These are phyloP conservation scores for Dynastes maya DNA, from an alignment of 2,888 invertebrate genomes.

Conservation along the genomic window DNA sequence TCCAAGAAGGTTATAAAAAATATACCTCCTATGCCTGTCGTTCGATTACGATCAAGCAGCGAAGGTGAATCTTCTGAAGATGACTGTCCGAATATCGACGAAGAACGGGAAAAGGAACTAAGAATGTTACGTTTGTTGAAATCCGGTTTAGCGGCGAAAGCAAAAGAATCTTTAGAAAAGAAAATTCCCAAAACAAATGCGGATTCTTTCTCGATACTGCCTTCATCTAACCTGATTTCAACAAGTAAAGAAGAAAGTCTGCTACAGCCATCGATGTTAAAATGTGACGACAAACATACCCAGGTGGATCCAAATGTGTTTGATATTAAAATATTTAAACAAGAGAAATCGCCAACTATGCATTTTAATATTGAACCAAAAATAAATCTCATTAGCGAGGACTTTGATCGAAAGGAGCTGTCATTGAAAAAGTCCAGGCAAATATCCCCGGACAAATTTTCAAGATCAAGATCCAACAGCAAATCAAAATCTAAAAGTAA, in stretches of 20 bases:
- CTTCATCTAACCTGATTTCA: neutral
- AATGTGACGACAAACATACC: constrained; percentile 51
- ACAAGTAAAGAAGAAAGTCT: neutral
- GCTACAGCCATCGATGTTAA: neutral
- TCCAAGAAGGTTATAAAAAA: constrained; percentile 36
- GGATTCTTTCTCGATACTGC: neutral
- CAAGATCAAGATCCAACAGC: constrained; percentile 63
- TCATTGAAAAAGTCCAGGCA: constrained; percentile 52
- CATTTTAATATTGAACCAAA: constrained; percentile 37
- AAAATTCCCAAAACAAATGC: constrained; percentile 67
- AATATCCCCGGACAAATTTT: constrained; percentile 63
- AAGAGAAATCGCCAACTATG: constrained; percentile 50
- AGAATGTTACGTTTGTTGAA: constrained; percentile 79
- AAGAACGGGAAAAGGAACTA: constrained; percentile 79
- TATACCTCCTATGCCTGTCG: constrained; percentile 70
- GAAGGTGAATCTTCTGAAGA: constrained; percentile 73
- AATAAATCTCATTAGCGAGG: constrained; percentile 54
- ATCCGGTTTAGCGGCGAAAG: constrained; percentile 80
- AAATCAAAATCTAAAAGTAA: constrained; percentile 61
- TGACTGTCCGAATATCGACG: constrained; percentile 71
- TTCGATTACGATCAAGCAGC: constrained; percentile 74
- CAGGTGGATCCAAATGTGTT: constrained; percentile 65
- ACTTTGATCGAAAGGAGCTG: constrained; percentile 54
- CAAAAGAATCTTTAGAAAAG: constrained; percentile 79
- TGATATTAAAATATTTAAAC: constrained; percentile 64